These are phyloP conservation scores for Mormyrus proboscirostris DNA, from an alignment of 2,797 vertebrate species.

Conservation along the genomic window DNA sequence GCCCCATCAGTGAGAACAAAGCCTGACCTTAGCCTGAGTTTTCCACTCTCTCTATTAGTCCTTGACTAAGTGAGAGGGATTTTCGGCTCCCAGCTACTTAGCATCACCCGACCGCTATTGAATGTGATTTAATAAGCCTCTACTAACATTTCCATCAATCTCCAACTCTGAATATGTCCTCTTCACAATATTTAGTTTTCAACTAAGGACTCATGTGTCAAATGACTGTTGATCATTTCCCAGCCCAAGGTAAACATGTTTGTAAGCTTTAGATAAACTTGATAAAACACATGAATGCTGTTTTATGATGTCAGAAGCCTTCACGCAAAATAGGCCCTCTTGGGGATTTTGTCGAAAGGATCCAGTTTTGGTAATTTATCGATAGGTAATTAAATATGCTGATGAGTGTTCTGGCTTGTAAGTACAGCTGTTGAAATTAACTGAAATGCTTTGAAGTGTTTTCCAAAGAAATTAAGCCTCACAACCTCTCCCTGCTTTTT, in stretches of 20 bases:
- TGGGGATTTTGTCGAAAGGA: background rate
- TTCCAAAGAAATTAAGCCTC: background rate
- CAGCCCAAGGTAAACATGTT: background rate
- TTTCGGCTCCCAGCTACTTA: background rate
- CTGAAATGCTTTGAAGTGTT: background rate
- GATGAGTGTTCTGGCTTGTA: background rate
- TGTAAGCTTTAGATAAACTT: background rate
- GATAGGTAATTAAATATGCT: background rate
- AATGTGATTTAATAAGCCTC: background rate
- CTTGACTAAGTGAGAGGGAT: background rate
- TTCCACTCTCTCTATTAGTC: slow-evolving; percentile 1
- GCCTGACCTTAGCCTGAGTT: background rate
- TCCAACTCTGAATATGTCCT: background rate
- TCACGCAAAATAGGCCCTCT: background rate
- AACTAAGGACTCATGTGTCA: background rate
- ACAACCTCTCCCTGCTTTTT: background rate
- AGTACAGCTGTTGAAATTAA: background rate
- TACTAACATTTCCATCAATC: background rate
- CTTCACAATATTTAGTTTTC: background rate
- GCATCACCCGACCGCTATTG: background rate
- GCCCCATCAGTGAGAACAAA: background rate
- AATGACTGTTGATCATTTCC: background rate
- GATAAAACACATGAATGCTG: background rate
- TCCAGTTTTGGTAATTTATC: slow-evolving; percentile 1
- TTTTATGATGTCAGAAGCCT: background rate